Evolutionary conservation across 2,797 vertebrate genomes (phyloP).

Genomic region (Helarctos malayanus): DNA sequence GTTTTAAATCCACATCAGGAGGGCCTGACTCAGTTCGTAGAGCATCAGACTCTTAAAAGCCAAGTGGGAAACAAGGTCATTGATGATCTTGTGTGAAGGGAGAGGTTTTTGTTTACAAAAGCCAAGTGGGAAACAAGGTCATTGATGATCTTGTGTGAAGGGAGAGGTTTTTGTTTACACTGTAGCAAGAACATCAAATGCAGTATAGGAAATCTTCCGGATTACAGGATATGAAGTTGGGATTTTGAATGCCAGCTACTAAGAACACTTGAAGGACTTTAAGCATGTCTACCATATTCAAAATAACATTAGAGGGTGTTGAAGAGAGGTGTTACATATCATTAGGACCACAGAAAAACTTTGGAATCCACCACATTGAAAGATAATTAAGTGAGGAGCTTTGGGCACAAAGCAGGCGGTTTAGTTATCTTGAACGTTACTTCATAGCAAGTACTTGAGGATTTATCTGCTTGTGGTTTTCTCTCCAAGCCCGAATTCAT

Average conservation of each 20-base stretch:
- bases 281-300: conserved; percentile 1
- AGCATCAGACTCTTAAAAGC: background rate
- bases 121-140: background rate
- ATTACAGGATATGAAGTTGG: background rate
- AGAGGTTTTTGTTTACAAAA: conserved; percentile 14
- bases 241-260: background rate
- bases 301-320: background rate
- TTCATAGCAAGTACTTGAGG: conserved; percentile 53
- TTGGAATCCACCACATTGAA: conserved; percentile 34
- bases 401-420: conserved; percentile 28
- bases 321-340: conserved; percentile 59
- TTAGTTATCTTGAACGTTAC: conserved; percentile 45
- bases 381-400: conserved; percentile 43
- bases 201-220: background rate
- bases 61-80: background rate
- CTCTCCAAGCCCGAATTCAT: background rate
- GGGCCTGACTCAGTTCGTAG: background rate
- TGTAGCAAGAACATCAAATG: background rate
- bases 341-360: conserved; percentile 23
- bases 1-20: background rate
- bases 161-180: background rate
- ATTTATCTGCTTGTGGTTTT: conserved; percentile 61
- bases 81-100: background rate
- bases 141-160: background rate
- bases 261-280: conserved; percentile 55